Percentiles rank a stretch among this genome's conserved stretches.
Evolutionary conservation across 2,888 invertebrate genomes (phyloP).

Genomic region (Carabus problematicus): DNA sequence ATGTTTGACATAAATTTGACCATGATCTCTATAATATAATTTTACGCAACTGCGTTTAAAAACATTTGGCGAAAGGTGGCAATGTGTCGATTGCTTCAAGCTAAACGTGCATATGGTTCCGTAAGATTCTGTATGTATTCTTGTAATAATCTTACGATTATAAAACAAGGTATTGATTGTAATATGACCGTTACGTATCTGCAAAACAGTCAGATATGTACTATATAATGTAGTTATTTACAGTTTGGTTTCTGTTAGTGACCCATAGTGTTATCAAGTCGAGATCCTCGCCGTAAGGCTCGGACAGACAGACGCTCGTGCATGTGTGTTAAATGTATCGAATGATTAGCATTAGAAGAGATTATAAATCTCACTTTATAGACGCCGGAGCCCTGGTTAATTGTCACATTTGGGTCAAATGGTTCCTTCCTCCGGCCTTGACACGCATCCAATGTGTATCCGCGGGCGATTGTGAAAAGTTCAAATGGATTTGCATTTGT

Average conservation of each 20-base stretch:
- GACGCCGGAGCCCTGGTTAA: constrained; percentile 10
- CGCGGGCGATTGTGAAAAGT: constrained; percentile 14
- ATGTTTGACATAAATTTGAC: constrained; percentile 28
- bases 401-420: constrained; percentile 49
- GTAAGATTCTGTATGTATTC: too few species aligned
- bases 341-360: neutral
- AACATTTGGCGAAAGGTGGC: constrained; percentile 16
- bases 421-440: constrained; percentile 53
- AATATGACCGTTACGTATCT: too few species aligned
- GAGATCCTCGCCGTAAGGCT: too few species aligned
- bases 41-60: constrained; percentile 26
- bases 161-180: too few species aligned
- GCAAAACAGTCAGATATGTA: too few species aligned
- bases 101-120: too few species aligned
- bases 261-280: too few species aligned
- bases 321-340: too few species aligned
- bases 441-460: constrained; percentile 46
- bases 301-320: too few species aligned
- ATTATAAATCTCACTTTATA: constrained; percentile 18
- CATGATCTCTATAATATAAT: constrained; percentile 32
- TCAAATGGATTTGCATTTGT: neutral
- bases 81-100: neutral
- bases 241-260: too few species aligned
- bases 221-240: too few species aligned
- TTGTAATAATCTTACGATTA: too few species aligned